A percentile compares a stretch with the other conserved stretches of the same genome.
Evolutionary conservation across 2,888 invertebrate species (phyloP).

Genomic region (Sarcophaga caerulescens): DNA sequence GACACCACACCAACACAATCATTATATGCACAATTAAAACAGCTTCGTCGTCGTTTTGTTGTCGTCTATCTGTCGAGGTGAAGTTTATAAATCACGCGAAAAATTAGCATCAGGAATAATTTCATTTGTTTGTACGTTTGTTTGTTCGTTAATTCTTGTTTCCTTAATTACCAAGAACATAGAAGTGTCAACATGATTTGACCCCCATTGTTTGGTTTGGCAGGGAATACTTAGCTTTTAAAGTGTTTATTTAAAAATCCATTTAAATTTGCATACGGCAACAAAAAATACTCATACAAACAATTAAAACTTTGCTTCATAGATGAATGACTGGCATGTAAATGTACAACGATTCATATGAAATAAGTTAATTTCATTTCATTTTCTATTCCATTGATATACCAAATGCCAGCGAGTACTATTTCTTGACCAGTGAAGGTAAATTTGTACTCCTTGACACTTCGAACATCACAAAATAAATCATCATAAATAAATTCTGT

Average conservation of each 20-base stretch:
- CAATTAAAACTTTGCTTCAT: neutral
- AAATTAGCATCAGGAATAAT: slow-evolving; percentile 68
- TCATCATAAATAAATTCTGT: too few relatives aligned
- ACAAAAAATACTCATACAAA: neutral
- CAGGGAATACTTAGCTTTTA: slow-evolving; percentile 33
- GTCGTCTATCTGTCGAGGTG: slow-evolving; percentile 55
- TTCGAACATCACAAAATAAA: too few relatives aligned
- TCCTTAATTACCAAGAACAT: slow-evolving; percentile 68
- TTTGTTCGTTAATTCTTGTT: slow-evolving; percentile 62
- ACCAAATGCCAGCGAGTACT: too few relatives aligned
- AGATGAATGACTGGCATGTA: slow-evolving; percentile 1
- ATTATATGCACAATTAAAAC: neutral
- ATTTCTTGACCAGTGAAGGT: too few relatives aligned
- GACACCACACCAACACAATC: neutral
- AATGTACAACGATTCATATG: slow-evolving; percentile 15
- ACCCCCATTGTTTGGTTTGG: slow-evolving; percentile 64
- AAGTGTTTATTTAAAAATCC: slow-evolving; percentile 44
- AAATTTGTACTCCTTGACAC: too few relatives aligned
- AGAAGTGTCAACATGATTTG: slow-evolving; percentile 70
- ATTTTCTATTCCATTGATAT: too few relatives aligned
- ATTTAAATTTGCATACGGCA: slow-evolving; percentile 39
- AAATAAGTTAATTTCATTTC: neutral
- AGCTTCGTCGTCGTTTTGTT: slow-evolving; percentile 10
- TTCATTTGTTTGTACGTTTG: slow-evolving; percentile 29
- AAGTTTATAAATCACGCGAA: slow-evolving; percentile 68